Conservation (phyloP, 1,140 invertebrate species). For the Drosophila auraria region DNA sequence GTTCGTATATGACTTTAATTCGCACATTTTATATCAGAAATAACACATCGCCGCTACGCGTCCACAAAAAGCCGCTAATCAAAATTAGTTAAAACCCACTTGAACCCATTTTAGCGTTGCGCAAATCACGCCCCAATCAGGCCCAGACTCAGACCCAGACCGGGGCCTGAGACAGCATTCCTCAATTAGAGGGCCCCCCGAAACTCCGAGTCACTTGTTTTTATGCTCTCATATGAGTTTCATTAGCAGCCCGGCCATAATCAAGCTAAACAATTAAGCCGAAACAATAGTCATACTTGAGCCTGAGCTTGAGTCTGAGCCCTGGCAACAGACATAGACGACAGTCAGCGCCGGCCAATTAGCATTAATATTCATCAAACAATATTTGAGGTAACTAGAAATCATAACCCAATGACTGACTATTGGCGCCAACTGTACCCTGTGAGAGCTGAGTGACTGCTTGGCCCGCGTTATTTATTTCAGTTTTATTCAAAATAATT, state of each 20-base stretch:
- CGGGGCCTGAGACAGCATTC: conserved; percentile 72
- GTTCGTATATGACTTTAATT: conserved; percentile 63
- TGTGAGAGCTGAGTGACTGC: background rate
- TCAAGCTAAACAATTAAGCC: conserved; percentile 80
- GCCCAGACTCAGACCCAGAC: conserved; percentile 27
- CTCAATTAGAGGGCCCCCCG: conserved; percentile 59
- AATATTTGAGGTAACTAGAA: conserved; percentile 74
- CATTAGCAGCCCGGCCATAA: conserved; percentile 73
- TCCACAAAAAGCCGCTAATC: conserved; percentile 76
- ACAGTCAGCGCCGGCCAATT: conserved; percentile 51
- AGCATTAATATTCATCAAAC: conserved; percentile 63
- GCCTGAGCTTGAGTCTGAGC: conserved; percentile 57
- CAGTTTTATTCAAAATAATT: conserved; percentile 70
- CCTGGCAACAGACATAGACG: conserved; percentile 57
- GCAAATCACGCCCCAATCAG: conserved; percentile 72
- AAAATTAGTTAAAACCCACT: conserved; percentile 83
- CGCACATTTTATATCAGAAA: conserved; percentile 58
- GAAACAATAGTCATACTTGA: conserved; percentile 75
- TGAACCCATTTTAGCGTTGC: conserved; percentile 79
- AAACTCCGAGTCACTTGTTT: conserved; percentile 45
- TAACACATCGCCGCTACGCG: conserved; percentile 30
- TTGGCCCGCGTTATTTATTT: conserved; percentile 61
- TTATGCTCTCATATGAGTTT: conserved; percentile 72
- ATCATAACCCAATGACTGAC: conserved; percentile 40
- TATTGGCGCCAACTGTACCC: conserved; percentile 72